Evolutionary conservation across 2,888 invertebrate species (phyloP).

Genomic region (Drosophila atroscutellata): DNA sequence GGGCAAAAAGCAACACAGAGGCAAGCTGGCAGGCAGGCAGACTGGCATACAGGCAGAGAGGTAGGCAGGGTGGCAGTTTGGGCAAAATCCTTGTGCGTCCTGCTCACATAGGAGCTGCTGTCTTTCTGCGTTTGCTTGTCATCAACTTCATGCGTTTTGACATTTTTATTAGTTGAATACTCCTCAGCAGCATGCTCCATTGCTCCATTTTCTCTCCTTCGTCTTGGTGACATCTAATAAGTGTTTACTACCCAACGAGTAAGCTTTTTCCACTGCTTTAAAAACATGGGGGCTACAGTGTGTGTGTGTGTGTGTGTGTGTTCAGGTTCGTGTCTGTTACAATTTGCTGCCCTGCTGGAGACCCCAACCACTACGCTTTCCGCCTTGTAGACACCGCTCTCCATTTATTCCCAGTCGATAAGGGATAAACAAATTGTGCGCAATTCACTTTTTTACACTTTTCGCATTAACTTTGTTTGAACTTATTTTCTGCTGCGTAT

Average conservation of each 20-base stretch:
- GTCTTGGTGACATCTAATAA: conserved; percentile 73
- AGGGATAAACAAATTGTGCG: conserved; percentile 62
- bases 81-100: conserved; percentile 20
- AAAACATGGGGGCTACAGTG: conserved; percentile 34
- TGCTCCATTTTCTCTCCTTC: conserved; percentile 26
- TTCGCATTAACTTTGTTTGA: conserved; percentile 27
- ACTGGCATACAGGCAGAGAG: background rate
- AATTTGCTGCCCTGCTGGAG: conserved; percentile 61
- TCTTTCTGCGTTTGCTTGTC: conserved; percentile 78
- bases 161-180: conserved; percentile 81
- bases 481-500: conserved; percentile 9
- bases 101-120: conserved; percentile 36
- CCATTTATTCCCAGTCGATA: conserved; percentile 62
- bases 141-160: conserved; percentile 81
- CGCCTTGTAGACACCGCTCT: background rate
- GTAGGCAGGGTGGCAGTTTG: background rate
- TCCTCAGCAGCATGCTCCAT: conserved; percentile 81
- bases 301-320: conserved; percentile 25
- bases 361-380: background rate
- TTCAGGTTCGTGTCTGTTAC: conserved; percentile 32
- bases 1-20: conserved; percentile 21
- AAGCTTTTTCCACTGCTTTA: conserved; percentile 62
- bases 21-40: conserved; percentile 6
- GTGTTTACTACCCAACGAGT: conserved; percentile 72
- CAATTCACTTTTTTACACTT: conserved; percentile 48